phyloP scores from a whole-genome alignment of 2,888 invertebrate species.

The Cinara cedri region DNA sequence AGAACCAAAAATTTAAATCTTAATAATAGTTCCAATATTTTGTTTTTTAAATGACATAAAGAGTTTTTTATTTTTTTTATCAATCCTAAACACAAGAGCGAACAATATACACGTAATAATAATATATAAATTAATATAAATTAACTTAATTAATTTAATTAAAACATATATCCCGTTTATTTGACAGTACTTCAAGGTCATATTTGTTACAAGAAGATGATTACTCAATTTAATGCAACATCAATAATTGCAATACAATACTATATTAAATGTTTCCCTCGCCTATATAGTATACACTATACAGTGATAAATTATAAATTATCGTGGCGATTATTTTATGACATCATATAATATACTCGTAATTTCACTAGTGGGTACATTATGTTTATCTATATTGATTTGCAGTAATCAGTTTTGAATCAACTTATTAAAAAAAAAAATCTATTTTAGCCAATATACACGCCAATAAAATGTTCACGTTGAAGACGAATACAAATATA shows the following conservation, averaged over 20 bases:
- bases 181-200: slow-evolving; percentile 39
- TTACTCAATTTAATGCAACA: slow-evolving; percentile 27
- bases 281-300: neutral
- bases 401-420: too few species aligned
- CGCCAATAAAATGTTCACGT: too few species aligned
- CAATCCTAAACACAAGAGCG: neutral
- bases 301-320: neutral
- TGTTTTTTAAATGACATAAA: too few species aligned
- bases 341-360: too few species aligned
- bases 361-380: too few species aligned
- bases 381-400: neutral
- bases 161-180: slow-evolving; percentile 32
- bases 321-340: neutral
- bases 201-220: slow-evolving; percentile 35
- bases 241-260: slow-evolving; percentile 13
- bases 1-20: too few species aligned
- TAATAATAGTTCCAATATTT: too few species aligned
- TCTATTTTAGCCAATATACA: too few species aligned
- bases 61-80: neutral
- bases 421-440: too few species aligned
- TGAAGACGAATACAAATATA: too few species aligned
- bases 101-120: neutral
- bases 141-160: slow-evolving; percentile 26
- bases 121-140: neutral
- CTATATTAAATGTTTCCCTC: neutral